Percentiles rank a stretch among this genome's conserved stretches.
Conservation (phyloP, 2,797 vertebrate species). For the Epinephelus awoara region DNA sequence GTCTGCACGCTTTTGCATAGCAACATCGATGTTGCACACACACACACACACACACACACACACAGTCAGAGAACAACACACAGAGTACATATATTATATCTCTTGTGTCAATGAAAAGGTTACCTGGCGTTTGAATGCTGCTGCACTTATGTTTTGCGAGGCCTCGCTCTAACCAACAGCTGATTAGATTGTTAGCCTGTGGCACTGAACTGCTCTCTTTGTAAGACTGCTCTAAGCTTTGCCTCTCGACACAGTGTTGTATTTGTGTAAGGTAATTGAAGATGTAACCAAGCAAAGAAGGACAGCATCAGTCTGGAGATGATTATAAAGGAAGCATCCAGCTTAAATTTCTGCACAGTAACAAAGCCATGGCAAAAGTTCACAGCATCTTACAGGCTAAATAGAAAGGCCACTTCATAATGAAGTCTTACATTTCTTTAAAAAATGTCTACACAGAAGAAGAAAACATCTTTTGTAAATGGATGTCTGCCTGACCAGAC, state of each 20-base stretch:
- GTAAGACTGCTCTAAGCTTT: constrained; percentile 18
- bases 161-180: constrained; percentile 10
- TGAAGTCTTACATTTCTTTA: constrained; percentile 12
- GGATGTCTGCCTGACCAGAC: background rate
- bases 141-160: background rate
- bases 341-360: constrained; percentile 15
- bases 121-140: constrained; percentile 20
- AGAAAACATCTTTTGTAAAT: constrained; percentile 14
- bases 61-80: constrained; percentile 10
- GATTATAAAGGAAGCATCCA: constrained; percentile 14
- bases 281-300: constrained; percentile 20
- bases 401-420: constrained; percentile 18
- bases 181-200: constrained; percentile 33
- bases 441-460: constrained; percentile 19
- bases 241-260: constrained; percentile 11
- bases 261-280: constrained; percentile 21
- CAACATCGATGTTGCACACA: constrained; percentile 15
- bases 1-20: constrained; percentile 10
- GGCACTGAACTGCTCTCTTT: constrained; percentile 36
- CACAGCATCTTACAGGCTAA: constrained; percentile 19
- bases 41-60: constrained; percentile 6
- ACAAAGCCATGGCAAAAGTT: constrained; percentile 21
- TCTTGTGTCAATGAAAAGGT: constrained; percentile 11
- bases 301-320: constrained; percentile 16
- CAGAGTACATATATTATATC: constrained; percentile 1